phyloP scores from a whole-genome alignment of 2,797 vertebrate genomes.

The Tenualosa thibaudeaui region DNA sequence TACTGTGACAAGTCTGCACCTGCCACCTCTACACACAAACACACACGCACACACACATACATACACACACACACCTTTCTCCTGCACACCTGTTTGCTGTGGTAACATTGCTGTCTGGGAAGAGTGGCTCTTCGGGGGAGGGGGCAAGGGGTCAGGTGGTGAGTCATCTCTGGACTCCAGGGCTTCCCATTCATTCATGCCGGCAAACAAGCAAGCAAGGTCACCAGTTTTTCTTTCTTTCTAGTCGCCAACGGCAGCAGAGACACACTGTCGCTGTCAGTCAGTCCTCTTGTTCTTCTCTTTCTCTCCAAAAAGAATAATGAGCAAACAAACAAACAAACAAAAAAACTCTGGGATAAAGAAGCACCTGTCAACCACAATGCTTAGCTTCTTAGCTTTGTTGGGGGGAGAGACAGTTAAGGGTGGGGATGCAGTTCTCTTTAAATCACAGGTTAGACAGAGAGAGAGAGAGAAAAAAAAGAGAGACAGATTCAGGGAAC shows the following conservation, averaged over 20 bases:
- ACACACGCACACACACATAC: neutral
- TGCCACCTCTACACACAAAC: neutral
- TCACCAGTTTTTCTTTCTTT: neutral
- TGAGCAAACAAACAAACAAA: neutral
- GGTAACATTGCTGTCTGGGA: conserved; percentile 44
- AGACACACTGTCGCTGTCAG: neutral
- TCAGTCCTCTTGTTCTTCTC: neutral
- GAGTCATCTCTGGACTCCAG: conserved; percentile 50
- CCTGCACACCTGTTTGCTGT: conserved; percentile 55
- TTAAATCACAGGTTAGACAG: neutral
- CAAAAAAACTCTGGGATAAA: neutral
- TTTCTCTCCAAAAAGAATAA: neutral
- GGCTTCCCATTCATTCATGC: conserved; percentile 24
- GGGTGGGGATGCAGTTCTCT: neutral
- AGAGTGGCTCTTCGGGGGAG: conserved; percentile 24
- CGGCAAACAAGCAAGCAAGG: neutral
- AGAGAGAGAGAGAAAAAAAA: conserved; percentile 11
- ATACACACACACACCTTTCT: conserved; percentile 13
- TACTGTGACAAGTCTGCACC: neutral
- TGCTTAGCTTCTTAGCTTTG: neutral
- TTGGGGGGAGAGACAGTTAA: neutral
- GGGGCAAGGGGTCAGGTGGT: conserved; percentile 42
- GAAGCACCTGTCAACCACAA: neutral
- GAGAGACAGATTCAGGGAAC: neutral
- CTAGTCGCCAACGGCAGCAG: neutral